Percentiles rank a stretch among this genome's conserved stretches.
These are phyloP conservation scores for Salpingus planirostris DNA, from an alignment of 2,888 invertebrate species.

Conservation along the genomic window DNA sequence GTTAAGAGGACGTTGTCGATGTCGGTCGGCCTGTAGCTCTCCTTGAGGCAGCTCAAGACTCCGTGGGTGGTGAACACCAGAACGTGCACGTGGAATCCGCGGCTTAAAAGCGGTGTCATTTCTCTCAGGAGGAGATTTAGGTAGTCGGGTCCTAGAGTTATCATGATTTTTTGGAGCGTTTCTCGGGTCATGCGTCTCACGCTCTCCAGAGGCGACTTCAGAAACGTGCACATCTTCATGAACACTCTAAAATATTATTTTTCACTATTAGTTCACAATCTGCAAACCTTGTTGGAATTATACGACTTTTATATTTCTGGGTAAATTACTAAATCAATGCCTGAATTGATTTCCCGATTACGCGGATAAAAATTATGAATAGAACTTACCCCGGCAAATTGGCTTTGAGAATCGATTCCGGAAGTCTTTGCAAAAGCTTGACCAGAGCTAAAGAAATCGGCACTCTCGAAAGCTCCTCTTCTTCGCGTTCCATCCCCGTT, in stretches of 20 bases:
- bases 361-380: slow-evolving; percentile 1
- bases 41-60: slow-evolving; percentile 64
- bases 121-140: slow-evolving; percentile 70
- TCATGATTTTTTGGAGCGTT: slow-evolving; percentile 86
- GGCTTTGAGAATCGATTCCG: slow-evolving; percentile 61
- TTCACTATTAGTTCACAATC: no score
- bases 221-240: slow-evolving; percentile 81
- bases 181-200: slow-evolving; percentile 78
- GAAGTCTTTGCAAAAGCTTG: slow-evolving; percentile 81
- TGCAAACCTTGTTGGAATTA: no score
- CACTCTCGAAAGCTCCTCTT: slow-evolving; percentile 81
- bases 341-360: no score
- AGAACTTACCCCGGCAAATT: slow-evolving; percentile 74
- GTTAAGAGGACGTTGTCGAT: slow-evolving; percentile 70
- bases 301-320: slow-evolving; percentile 10
- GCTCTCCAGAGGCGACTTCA: slow-evolving; percentile 81
- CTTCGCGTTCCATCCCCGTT: slow-evolving; percentile 65
- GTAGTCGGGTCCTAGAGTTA: slow-evolving; percentile 74
- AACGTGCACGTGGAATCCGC: slow-evolving; percentile 92
- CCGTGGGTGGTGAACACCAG: slow-evolving; percentile 81
- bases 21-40: slow-evolving; percentile 62
- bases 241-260: slow-evolving; percentile 70
- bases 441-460: slow-evolving; percentile 91
- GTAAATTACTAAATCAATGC: no score
- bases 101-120: slow-evolving; percentile 67